Evolutionary conservation across 2,797 vertebrate genomes (phyloP).

Genomic region (Melanotaenia pygmaea): DNA sequence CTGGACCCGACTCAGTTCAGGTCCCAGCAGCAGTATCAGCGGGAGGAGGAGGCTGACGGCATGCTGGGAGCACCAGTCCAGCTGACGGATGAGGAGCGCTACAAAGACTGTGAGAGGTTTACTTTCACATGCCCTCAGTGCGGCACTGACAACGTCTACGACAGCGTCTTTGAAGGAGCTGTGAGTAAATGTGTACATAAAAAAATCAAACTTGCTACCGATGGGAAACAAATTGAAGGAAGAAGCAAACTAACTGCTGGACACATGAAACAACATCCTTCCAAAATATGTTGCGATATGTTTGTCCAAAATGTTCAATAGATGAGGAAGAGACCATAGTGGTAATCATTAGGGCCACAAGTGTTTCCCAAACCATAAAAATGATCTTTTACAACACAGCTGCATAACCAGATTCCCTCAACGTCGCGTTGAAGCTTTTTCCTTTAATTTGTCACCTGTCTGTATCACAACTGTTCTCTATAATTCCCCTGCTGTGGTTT

Average conservation of each 20-base stretch:
- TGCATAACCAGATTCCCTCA: background rate
- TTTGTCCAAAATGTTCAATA: background rate
- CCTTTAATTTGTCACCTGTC: background rate
- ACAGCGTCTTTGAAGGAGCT: slow-evolving; percentile 90
- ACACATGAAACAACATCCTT: background rate
- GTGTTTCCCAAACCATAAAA: too few species aligned
- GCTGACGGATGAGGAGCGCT: slow-evolving; percentile 95
- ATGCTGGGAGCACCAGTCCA: slow-evolving; percentile 90
- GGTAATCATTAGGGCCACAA: background rate
- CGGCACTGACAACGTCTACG: slow-evolving; percentile 92
- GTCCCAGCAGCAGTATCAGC: slow-evolving; percentile 89
- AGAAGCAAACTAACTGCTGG: background rate
- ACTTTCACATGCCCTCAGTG: slow-evolving; percentile 91
- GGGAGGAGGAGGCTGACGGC: slow-evolving; percentile 91
- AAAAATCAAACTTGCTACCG: background rate
- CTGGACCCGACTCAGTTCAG: slow-evolving; percentile 94
- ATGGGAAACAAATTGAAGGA: background rate
- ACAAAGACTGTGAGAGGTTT: slow-evolving; percentile 93
- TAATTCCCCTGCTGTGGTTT: background rate
- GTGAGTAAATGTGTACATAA: slow-evolving; percentile 77
- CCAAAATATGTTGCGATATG: background rate
- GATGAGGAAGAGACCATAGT: background rate
- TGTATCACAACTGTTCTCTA: background rate
- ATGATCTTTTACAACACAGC: background rate
- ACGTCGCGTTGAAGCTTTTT: background rate